Percentiles rank a stretch among this genome's conserved stretches.
phyloP scores from a whole-genome alignment of 2,797 vertebrate species.

The Dipus sagitta region DNA sequence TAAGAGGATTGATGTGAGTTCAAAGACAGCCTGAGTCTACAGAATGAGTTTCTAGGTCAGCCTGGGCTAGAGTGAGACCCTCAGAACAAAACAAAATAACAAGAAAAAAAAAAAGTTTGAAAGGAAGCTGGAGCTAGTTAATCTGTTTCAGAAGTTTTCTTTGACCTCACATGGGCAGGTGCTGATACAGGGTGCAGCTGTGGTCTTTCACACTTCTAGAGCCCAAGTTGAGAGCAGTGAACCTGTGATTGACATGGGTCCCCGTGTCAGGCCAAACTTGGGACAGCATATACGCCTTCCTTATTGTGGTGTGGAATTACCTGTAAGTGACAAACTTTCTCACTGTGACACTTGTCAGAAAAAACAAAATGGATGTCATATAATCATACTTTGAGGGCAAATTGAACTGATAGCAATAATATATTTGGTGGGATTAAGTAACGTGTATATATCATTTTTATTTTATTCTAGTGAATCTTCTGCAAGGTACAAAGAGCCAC shows the following conservation, averaged over 20 bases:
- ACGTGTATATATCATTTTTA: not conserved
- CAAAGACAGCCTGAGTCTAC: no score
- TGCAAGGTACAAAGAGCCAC: not conserved
- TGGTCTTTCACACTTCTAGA: not conserved
- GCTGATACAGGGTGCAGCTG: no score
- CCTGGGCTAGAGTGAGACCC: no score
- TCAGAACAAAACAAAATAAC: no score
- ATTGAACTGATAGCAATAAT: not conserved
- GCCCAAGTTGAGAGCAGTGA: not conserved
- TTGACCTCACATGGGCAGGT: not conserved
- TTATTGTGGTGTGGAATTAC: not conserved
- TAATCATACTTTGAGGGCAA: not conserved
- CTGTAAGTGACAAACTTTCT: not conserved
- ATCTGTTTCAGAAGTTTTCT: not conserved
- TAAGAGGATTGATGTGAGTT: no score
- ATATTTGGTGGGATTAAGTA: not conserved
- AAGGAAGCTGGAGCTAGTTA: not conserved
- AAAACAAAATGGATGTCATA: not conserved
- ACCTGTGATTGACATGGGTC: not conserved
- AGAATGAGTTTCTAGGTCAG: no score
- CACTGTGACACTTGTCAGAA: not conserved
- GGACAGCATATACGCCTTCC: not conserved
- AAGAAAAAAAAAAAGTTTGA: not conserved
- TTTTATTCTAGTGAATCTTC: not conserved
- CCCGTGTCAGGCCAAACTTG: not conserved